These are phyloP conservation scores for Metopia argyrocephala DNA, from an alignment of 2,888 invertebrate species.

Conservation along the genomic window DNA sequence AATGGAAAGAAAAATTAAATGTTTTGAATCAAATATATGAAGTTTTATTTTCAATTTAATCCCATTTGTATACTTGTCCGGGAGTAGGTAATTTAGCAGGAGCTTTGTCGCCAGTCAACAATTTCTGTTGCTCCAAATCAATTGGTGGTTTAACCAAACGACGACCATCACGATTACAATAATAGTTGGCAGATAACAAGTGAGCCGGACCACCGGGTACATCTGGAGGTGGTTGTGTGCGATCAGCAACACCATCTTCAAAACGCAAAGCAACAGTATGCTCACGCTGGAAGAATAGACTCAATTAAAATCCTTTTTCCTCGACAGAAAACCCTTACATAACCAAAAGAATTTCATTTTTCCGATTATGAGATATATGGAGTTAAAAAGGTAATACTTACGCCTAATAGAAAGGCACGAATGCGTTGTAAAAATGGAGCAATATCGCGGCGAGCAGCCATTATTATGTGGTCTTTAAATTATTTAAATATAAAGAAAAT, in stretches of 20 bases:
- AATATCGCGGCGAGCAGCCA: slow-evolving; percentile 82
- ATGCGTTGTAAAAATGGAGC: slow-evolving; percentile 82
- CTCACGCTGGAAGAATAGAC: slow-evolving; percentile 79
- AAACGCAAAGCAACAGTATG: slow-evolving; percentile 84
- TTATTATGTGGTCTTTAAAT: slow-evolving; percentile 50
- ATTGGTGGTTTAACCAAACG: slow-evolving; percentile 82
- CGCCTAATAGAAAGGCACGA: slow-evolving; percentile 85
- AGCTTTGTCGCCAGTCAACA: slow-evolving; percentile 70
- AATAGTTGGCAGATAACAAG: slow-evolving; percentile 89
- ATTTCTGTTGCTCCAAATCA: slow-evolving; percentile 70
- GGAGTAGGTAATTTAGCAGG: slow-evolving; percentile 80
- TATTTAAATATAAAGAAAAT: slow-evolving; percentile 62
- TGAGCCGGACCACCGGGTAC: slow-evolving; percentile 91
- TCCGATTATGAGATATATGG: background rate
- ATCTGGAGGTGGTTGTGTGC: slow-evolving; percentile 89
- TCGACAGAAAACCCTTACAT: slow-evolving; percentile 40
- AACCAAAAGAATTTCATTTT: slow-evolving; percentile 16
- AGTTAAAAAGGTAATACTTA: slow-evolving; percentile 74
- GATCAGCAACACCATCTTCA: slow-evolving; percentile 83
- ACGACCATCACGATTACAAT: slow-evolving; percentile 89
- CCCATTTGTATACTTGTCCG: slow-evolving; percentile 81
- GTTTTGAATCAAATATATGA: too few relatives aligned
- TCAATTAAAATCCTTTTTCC: slow-evolving; percentile 17
- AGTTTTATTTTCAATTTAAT: slow-evolving; percentile 74
- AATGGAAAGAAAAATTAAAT: too few relatives aligned